Base-by-base conservation (phyloP, 2,888 invertebrate species). In the Ischnura elegans region DNA sequence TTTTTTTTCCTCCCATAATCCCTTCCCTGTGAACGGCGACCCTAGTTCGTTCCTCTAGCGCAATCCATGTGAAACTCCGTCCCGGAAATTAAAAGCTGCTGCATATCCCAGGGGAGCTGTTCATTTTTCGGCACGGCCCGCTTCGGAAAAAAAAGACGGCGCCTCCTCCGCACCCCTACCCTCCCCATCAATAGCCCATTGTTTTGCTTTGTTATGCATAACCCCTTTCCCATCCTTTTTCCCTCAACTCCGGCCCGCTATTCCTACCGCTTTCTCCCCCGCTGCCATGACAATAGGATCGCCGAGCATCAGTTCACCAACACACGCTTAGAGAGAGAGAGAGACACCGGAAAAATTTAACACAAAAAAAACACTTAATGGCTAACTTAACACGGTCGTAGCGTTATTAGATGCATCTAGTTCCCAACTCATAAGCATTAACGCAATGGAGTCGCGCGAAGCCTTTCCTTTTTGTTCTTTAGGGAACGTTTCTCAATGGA, bases 151-250 rank as follows among this genome's bases (percentile, higher is more conserved):
- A 25, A 10, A n/a, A n/a, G n/a, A n/a, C n/a, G n/a, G n/a, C n/a
- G n/a, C n/a, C 61, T 36, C 36, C 42, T 36, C 42, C 0, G n/a
- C n/a, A n/a, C n/a, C n/a, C n/a, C n/a, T n/a, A 19, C 51, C n/a
- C 55, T 42, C 25, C 16, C 55, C 66, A 61, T 87, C 87, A 87
- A 87, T 87, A 87, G 87, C 55, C 55, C 87, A 87, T 90, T 90
- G 90, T 90, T 66, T 90, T 61, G 43, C 90, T 61, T 90, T 90
- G 90, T 90, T 90, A 90, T 66, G 90, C 90, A 90, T 90, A 90
- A 90, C 90, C 90, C 61, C 90, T 90, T 90, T 90, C 90, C 90
- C 90, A 90, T 76, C 76, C 76, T 76, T 76, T 76, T 76, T 76
- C 76, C 76, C 76, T 76, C 76, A 76, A 36, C n/a, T 29, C 43